Evolutionary conservation across 2,797 vertebrate genomes (phyloP).

Genomic region (Microcaecilia unicolor): DNA sequence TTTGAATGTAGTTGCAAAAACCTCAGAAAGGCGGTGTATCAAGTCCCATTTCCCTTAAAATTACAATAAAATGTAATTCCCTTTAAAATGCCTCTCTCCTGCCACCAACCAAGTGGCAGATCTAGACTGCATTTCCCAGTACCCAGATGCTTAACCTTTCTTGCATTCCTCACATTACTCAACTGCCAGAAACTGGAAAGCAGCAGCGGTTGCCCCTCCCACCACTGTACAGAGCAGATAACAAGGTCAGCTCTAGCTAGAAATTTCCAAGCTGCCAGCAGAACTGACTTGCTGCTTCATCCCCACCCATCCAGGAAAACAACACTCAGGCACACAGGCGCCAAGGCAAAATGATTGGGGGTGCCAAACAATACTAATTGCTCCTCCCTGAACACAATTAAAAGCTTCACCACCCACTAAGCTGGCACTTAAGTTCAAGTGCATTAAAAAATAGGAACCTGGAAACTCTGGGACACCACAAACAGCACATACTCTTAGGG

Average conservation of each 20-base stretch:
- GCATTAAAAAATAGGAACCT: too few species aligned
- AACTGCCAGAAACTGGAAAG: neutral
- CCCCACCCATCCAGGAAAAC: too few species aligned
- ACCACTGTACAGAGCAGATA: constrained; percentile 20
- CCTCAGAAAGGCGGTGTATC: too few species aligned
- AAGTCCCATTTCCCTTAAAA: neutral
- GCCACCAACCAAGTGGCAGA: accelerated
- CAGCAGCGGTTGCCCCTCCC: neutral
- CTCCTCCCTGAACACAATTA: too few species aligned
- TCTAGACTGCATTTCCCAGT: neutral
- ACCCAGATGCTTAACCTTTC: neutral
- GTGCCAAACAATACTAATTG: too few species aligned
- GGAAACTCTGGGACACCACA: too few species aligned
- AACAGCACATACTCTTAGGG: too few species aligned
- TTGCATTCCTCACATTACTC: neutral
- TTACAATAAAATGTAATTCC: neutral
- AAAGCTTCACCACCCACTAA: too few species aligned
- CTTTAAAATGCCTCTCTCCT: too few species aligned
- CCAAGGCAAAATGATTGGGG: neutral
- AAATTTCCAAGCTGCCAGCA: constrained; percentile 10
- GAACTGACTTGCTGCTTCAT: neutral
- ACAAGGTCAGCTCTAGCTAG: neutral
- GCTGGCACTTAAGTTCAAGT: too few species aligned
- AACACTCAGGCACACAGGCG: neutral
- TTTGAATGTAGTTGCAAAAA: too few species aligned